Conservation (phyloP, 1,140 invertebrate species). For the Charaxes varanes region DNA sequence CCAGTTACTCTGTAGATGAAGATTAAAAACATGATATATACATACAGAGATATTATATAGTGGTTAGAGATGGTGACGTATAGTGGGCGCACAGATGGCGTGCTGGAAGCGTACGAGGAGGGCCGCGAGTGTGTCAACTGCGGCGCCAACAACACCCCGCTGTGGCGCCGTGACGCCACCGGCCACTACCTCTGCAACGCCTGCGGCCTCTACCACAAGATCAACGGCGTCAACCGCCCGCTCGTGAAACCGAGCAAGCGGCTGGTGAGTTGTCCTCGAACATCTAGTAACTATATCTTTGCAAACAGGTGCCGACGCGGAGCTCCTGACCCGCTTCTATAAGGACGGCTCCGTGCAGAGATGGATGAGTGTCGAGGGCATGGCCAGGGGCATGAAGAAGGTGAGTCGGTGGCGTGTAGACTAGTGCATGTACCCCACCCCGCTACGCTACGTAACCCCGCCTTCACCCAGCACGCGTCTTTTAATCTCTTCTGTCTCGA, state of each 20-base stretch:
- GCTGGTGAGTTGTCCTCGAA: constrained; percentile 80
- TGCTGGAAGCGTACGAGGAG: constrained; percentile 89
- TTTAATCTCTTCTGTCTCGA: constrained; percentile 18
- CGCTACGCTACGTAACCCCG: constrained; percentile 14
- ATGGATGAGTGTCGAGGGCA: constrained; percentile 69
- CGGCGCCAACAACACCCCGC: constrained; percentile 94
- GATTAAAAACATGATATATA: too few species aligned
- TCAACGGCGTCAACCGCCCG: constrained; percentile 95
- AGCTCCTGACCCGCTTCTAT: constrained; percentile 69
- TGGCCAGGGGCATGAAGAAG: constrained; percentile 71
- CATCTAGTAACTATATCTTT: constrained; percentile 38
- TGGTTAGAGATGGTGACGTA: constrained; percentile 9
- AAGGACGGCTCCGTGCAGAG: constrained; percentile 69
- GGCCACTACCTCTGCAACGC: constrained; percentile 99
- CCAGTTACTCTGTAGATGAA: too few species aligned
- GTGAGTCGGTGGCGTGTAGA: constrained; percentile 72
- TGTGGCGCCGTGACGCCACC: constrained; percentile 96
- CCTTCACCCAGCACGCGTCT: constrained; percentile 21
- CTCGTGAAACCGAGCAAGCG: constrained; percentile 92
- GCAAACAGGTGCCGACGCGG: constrained; percentile 64
- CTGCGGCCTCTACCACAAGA: constrained; percentile 96
- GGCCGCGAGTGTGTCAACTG: constrained; percentile 97
- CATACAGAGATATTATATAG: too few species aligned
- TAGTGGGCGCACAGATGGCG: constrained; percentile 76
- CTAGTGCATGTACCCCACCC: constrained; percentile 55